Evolutionary conservation across 2,797 vertebrate species (phyloP).

Genomic region (Acrocephalus scirpaceus): DNA sequence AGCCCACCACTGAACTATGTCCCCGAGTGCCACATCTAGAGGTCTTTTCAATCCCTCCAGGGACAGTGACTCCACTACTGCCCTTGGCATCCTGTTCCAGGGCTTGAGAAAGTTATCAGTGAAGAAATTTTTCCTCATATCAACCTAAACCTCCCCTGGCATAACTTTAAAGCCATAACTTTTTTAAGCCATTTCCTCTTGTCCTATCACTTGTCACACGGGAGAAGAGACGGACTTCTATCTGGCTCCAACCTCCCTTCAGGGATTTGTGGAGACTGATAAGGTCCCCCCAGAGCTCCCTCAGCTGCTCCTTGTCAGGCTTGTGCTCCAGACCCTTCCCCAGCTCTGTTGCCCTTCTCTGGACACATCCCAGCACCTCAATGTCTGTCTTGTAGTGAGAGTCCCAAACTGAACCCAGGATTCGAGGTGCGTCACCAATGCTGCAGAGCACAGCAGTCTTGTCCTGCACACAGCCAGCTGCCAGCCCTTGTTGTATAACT

Average conservation of each 20-base stretch:
- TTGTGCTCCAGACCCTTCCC: background rate
- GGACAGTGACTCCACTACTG: background rate
- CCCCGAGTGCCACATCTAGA: background rate
- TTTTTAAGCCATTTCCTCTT: background rate
- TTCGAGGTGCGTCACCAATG: background rate
- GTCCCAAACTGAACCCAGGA: background rate
- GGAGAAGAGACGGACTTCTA: background rate
- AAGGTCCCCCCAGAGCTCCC: background rate
- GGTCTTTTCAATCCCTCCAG: background rate
- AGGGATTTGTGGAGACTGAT: background rate
- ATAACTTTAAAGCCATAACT: background rate
- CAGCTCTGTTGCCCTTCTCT: background rate
- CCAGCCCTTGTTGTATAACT: background rate
- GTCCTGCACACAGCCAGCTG: background rate
- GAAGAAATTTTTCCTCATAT: background rate
- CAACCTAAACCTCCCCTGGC: background rate
- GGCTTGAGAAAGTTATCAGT: background rate
- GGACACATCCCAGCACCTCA: background rate
- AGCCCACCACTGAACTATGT: background rate
- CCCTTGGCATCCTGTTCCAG: background rate
- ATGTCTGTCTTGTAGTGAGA: background rate
- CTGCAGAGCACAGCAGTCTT: background rate
- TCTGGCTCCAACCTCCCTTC: background rate
- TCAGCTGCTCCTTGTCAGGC: background rate
- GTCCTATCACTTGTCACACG: background rate